Evolutionary conservation across 1,140 invertebrate species (phyloP).

Genomic region (Diorhabda carinulata): DNA sequence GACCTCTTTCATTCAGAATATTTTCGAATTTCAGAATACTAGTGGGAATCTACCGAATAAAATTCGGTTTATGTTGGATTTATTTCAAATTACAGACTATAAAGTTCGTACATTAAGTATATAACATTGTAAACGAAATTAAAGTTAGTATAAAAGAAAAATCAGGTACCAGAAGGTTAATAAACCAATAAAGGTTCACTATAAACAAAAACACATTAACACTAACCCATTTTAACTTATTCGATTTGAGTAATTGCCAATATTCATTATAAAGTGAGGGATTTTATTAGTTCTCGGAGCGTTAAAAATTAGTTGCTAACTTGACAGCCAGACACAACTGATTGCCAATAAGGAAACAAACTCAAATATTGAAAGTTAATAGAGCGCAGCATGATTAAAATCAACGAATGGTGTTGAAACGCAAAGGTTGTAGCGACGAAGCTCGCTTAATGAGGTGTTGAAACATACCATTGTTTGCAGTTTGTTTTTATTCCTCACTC

Average conservation of each 20-base stretch:
- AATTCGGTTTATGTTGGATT: too few relatives aligned
- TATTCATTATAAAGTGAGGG: not conserved
- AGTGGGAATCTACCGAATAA: too few relatives aligned
- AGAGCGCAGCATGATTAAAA: not conserved
- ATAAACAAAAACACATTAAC: not conserved
- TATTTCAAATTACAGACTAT: too few relatives aligned
- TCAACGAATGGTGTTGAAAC: not conserved
- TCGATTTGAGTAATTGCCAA: not conserved
- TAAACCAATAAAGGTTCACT: not conserved
- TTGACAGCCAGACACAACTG: too few relatives aligned
- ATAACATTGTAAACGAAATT: too few relatives aligned
- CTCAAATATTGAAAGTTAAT: not conserved
- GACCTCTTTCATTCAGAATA: too few relatives aligned
- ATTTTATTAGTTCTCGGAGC: not conserved
- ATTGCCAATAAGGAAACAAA: too few relatives aligned
- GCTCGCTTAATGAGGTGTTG: slow-evolving; percentile 11
- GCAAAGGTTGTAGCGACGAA: slow-evolving; percentile 4
- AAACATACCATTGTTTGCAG: slow-evolving; percentile 11
- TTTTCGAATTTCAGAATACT: too few relatives aligned
- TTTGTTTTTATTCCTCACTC: not conserved
- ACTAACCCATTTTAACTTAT: not conserved
- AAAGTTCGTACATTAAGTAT: too few relatives aligned
- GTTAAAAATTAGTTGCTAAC: too few relatives aligned
- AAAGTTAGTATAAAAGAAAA: too few relatives aligned
- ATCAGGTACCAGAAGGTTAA: not conserved